These are phyloP conservation scores for Tauraco erythrolophus DNA, from an alignment of 2,113 vertebrate genomes.

Conservation along the genomic window DNA sequence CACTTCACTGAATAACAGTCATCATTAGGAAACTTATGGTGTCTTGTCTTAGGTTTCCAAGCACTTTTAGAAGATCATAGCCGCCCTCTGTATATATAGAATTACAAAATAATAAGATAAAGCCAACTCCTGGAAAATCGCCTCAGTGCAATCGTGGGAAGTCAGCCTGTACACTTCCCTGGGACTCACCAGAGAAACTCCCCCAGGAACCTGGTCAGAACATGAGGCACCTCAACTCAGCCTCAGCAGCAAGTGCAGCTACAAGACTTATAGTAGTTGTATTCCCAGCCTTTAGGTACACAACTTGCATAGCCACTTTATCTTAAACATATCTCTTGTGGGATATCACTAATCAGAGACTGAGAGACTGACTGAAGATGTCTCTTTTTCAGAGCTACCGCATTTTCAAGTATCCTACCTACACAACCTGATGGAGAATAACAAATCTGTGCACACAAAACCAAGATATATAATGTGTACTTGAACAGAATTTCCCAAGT, in stretches of 20 bases:
- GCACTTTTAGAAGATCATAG: neutral
- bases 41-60: neutral
- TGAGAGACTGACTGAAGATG: neutral
- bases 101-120: neutral
- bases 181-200: neutral
- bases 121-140: neutral
- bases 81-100: neutral
- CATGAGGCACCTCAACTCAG: neutral
- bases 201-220: neutral
- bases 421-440: neutral
- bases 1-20: neutral
- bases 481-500: neutral
- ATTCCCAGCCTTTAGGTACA: neutral
- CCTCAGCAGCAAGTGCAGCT: neutral
- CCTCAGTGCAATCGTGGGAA: neutral
- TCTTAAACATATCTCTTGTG: neutral
- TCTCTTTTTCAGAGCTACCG: neutral
- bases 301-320: neutral
- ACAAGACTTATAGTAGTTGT: fast-evolving
- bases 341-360: neutral
- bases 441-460: neutral
- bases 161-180: neutral
- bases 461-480: neutral
- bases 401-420: neutral
- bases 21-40: neutral